Conservation (phyloP, 2,113 vertebrate genomes). For the Oryzias melastigma region DNA sequence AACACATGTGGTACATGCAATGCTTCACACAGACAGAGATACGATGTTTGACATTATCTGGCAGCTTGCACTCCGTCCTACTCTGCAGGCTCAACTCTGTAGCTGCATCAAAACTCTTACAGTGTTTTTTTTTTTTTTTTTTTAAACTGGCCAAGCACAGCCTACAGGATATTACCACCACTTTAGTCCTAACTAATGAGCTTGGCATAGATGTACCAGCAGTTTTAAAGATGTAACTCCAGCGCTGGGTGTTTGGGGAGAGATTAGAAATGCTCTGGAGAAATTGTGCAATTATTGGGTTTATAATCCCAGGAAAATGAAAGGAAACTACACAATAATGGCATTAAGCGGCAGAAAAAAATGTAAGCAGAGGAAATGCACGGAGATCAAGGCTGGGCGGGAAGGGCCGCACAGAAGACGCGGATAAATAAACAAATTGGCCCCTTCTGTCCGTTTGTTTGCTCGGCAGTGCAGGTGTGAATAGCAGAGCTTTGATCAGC, state of each 20-base stretch:
- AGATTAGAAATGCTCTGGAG: no score
- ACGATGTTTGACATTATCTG: no score
- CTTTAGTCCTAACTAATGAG: no score
- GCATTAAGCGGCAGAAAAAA: constrained; percentile 37
- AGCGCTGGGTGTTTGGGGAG: no score
- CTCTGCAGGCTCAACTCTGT: no score
- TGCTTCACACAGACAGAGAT: not conserved
- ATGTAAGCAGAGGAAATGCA: constrained; percentile 29
- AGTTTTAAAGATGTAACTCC: no score
- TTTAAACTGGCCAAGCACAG: no score
- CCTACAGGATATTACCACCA: no score
- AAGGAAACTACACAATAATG: constrained; percentile 12
- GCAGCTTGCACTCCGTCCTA: no score
- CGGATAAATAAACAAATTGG: constrained; percentile 30
- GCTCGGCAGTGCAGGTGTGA: constrained; percentile 61
- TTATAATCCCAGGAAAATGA: constrained; percentile 33
- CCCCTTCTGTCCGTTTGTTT: constrained; percentile 22
- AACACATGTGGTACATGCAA: not conserved
- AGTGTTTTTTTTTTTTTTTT: no score
- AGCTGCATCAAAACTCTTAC: no score
- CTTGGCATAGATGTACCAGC: no score
- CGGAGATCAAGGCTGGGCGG: constrained; percentile 48
- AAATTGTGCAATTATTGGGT: constrained; percentile 2
- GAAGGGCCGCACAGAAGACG: constrained; percentile 34
- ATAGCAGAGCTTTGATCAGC: constrained; percentile 65